Conservation (phyloP, 2,113 vertebrate genomes). For the Genyomyrus donnyi region DNA sequence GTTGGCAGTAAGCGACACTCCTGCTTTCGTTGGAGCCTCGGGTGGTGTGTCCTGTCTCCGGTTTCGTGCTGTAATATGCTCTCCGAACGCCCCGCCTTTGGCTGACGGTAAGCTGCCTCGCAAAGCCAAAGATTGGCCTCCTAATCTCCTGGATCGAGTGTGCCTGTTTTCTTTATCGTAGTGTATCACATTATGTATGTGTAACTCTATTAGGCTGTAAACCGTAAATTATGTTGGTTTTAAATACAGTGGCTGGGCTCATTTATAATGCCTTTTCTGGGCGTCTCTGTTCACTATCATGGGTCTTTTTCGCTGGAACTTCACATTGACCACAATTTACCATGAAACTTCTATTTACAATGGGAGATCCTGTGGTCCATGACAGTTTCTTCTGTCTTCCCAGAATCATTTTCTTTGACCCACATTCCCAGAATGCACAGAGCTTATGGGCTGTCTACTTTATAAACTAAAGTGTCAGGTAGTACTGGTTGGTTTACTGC, state of each 20-base stretch:
- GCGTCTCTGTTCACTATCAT: neutral
- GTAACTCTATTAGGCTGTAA: constrained; percentile 8
- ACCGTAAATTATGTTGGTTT: constrained; percentile 26
- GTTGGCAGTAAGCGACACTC: neutral
- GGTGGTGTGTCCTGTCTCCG: neutral
- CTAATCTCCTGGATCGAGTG: neutral
- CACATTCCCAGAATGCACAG: neutral
- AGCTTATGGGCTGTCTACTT: neutral
- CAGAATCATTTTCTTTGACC: neutral
- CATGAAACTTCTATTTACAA: neutral
- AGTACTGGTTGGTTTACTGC: neutral
- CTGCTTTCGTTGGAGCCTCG: neutral
- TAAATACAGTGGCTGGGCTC: constrained; percentile 40
- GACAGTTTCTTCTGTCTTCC: neutral
- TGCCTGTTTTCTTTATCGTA: neutral
- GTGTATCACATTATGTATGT: neutral
- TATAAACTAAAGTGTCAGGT: neutral
- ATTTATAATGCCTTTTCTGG: neutral
- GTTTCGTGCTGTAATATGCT: neutral
- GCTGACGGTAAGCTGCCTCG: neutral
- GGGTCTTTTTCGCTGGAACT: neutral
- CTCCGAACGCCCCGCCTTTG: neutral
- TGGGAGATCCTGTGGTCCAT: neutral
- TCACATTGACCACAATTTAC: neutral
- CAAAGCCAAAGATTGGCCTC: neutral